phyloP scores from a whole-genome alignment of 2,113 vertebrate species.

The Siniperca knerii region DNA sequence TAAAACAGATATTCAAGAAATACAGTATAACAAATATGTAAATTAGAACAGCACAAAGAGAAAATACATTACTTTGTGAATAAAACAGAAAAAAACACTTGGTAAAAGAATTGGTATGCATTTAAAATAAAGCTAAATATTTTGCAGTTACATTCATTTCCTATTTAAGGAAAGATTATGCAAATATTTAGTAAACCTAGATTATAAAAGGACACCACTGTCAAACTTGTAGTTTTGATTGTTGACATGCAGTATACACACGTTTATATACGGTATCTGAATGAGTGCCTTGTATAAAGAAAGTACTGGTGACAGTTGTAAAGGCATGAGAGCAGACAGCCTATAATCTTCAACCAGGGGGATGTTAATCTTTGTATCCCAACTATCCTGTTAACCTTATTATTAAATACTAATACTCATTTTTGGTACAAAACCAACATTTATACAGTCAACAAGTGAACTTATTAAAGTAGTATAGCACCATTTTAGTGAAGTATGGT shows the following conservation, averaged over 20 bases:
- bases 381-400: constrained; percentile 3
- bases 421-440: constrained; percentile 24
- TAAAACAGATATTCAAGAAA: constrained; percentile 30
- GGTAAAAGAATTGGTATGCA: neutral
- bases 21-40: neutral
- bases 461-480: constrained; percentile 12
- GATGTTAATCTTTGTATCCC: neutral
- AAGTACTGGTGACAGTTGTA: neutral
- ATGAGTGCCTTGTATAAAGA: neutral
- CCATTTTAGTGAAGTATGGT: neutral
- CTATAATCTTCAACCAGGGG: neutral
- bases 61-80: neutral
- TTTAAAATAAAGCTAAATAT: neutral
- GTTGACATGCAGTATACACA: neutral
- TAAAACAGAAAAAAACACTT: neutral
- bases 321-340: constrained; percentile 2
- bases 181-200: neutral
- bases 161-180: neutral
- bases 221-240: neutral
- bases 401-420: neutral
- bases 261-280: neutral
- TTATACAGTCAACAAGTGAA: neutral
- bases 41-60: neutral
- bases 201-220: neutral
- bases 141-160: neutral